Conservation (phyloP, 1,140 invertebrate species). For the Amyelois transitella region DNA sequence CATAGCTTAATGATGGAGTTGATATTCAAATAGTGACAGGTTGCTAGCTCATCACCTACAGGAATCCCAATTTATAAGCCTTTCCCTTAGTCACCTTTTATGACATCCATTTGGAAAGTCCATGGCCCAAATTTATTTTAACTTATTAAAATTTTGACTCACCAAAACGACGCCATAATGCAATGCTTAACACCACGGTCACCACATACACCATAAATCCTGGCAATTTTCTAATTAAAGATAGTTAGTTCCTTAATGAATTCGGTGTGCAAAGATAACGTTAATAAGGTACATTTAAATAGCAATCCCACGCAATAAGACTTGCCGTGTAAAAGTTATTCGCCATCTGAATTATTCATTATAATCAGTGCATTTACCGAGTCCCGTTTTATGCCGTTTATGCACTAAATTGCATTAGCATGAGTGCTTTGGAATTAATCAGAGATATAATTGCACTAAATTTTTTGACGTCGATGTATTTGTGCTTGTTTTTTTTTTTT, state of each 20-base stretch:
- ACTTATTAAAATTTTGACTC: too few relatives aligned
- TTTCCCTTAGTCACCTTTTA: too few relatives aligned
- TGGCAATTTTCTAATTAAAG: conserved; percentile 18
- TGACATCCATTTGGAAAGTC: too few relatives aligned
- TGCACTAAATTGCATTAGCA: conserved; percentile 4
- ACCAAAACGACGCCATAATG: too few relatives aligned
- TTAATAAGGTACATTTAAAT: conserved; percentile 33
- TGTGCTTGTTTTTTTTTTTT: background rate
- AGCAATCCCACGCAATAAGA: conserved; percentile 22
- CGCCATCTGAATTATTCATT: conserved; percentile 56
- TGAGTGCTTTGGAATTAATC: background rate
- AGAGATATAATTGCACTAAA: conserved; percentile 5
- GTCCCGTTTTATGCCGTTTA: conserved; percentile 23
- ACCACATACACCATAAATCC: too few relatives aligned
- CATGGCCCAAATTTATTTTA: too few relatives aligned
- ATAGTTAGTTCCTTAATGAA: conserved; percentile 31
- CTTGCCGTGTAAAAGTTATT: conserved; percentile 21
- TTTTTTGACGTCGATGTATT: background rate
- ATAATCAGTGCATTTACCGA: conserved; percentile 51
- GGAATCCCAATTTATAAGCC: too few relatives aligned
- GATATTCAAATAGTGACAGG: too few relatives aligned
- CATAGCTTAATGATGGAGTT: too few relatives aligned
- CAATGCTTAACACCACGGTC: too few relatives aligned
- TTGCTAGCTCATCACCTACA: too few relatives aligned
- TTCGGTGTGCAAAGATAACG: conserved; percentile 29